Evolutionary conservation across 2,888 invertebrate genomes (phyloP).

Genomic region (Tanytarsus gracilentus): DNA sequence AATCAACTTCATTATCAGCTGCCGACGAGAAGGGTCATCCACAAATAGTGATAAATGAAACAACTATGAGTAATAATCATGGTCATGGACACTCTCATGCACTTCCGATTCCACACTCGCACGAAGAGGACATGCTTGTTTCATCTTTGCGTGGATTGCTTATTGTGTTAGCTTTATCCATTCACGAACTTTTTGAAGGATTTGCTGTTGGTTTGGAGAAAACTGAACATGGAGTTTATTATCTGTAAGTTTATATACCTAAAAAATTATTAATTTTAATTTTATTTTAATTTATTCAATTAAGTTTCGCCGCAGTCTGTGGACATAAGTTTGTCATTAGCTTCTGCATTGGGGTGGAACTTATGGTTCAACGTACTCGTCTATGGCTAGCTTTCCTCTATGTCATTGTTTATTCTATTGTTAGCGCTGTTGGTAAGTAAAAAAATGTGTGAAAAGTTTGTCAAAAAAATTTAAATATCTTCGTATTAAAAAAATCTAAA

Average conservation of each 20-base stretch:
- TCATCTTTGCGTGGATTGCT: conserved; percentile 49
- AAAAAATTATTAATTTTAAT: not conserved
- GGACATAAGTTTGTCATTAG: conserved; percentile 58
- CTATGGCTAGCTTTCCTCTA: conserved; percentile 46
- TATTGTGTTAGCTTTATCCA: conserved; percentile 56
- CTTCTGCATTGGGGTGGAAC: conserved; percentile 57
- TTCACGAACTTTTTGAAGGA: conserved; percentile 62
- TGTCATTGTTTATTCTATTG: conserved; percentile 54
- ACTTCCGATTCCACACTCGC: conserved; percentile 31
- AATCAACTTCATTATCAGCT: not conserved
- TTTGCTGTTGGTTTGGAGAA: conserved; percentile 57
- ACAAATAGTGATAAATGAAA: not conserved
- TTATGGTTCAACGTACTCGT: conserved; percentile 49
- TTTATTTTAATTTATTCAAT: conserved; percentile 46
- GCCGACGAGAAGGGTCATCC: not conserved
- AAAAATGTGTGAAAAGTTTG: no score
- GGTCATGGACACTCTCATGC: conserved; percentile 32
- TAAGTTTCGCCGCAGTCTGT: conserved; percentile 52
- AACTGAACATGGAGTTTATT: conserved; percentile 49
- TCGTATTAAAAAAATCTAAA: no score
- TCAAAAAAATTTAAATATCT: no score
- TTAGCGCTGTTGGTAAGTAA: conserved; percentile 51
- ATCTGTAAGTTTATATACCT: conserved; percentile 47
- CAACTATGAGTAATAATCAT: no score
- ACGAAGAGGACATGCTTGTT: conserved; percentile 42